Evolutionary conservation across 2,797 vertebrate species (phyloP).

Genomic region (Liasis olivaceus): DNA sequence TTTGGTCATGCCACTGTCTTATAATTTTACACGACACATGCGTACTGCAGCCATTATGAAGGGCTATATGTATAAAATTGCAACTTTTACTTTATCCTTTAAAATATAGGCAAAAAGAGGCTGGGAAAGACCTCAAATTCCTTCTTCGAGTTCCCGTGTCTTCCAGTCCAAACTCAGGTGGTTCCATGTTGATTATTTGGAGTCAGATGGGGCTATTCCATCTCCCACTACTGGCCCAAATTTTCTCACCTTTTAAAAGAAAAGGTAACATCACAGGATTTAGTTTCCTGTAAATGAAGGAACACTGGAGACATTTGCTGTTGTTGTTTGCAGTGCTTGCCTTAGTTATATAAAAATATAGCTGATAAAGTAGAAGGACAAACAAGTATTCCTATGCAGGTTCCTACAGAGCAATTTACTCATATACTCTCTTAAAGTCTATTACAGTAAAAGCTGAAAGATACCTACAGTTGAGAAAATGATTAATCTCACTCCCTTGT

Average conservation of each 20-base stretch:
- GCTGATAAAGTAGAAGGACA: neutral
- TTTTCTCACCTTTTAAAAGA: neutral
- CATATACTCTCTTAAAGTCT: neutral
- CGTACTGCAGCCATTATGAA: neutral
- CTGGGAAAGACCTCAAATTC: neutral
- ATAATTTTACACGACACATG: neutral
- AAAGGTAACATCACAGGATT: neutral
- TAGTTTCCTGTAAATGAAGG: neutral
- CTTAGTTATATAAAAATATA: neutral
- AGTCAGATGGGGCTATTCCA: neutral
- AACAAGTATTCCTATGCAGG: neutral
- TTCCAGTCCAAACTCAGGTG: neutral
- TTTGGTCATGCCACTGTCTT: neutral
- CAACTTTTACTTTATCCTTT: neutral
- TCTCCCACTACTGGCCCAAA: neutral
- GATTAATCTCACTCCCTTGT: neutral
- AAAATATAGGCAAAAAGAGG: neutral
- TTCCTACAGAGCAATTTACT: neutral
- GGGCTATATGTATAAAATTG: neutral
- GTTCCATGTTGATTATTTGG: neutral
- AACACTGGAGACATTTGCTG: neutral
- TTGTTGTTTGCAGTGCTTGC: neutral
- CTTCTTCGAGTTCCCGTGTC: neutral
- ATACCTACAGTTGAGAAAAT: neutral
- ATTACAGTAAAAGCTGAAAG: neutral